Evolutionary conservation across 1,140 invertebrate species (phyloP), one percentile per base, ranked within the genome.

Genomic region (Micrasema minimum): DNA sequence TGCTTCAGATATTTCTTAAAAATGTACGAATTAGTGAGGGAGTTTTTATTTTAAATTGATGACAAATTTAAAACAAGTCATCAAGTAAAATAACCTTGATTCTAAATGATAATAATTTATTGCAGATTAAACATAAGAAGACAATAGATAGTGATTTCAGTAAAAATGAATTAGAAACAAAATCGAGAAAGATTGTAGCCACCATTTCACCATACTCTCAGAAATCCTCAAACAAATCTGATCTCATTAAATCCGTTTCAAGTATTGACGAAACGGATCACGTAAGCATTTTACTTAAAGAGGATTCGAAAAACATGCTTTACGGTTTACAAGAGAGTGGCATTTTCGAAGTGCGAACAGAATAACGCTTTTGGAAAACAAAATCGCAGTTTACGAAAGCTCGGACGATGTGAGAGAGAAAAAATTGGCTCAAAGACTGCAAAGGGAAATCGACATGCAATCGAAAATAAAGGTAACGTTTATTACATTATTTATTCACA

Each of bases 301-400:
- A 51, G 20, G 73, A 75, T 22, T 75, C 73, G 2, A 75, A 71
- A 41, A 75, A 75, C 61, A 6, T 69, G 26, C 50, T 69, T 4
- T 68, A 67, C 38, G 69, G 82, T 64, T 77, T 90, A 18, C 89
- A 89, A 77, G 89, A 90, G 74, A 89, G 88, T 74, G 89, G 89
- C 23, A 89, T 90, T 66, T 90, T 90, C 75, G 89, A 90, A 75
- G 83, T 79, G 85, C 87, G 76, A 86, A 87, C 72, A 84, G 87
- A 68, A 79, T 88, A 50, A 83, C 86, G 72, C 81, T 86, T 69
- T 79, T 88, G 73, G 87, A 88, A 76, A 82, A 84, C 14, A 88
- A 88, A 74, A 81, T 88, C 66, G 81, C 82, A 5, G 82, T 88
- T 72, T 88, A 88, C 76, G 87, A 88, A 79, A 86, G 86, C 66